Conservation (phyloP, 2,888 invertebrate genomes). For the Ornithoptera alexandrae region DNA sequence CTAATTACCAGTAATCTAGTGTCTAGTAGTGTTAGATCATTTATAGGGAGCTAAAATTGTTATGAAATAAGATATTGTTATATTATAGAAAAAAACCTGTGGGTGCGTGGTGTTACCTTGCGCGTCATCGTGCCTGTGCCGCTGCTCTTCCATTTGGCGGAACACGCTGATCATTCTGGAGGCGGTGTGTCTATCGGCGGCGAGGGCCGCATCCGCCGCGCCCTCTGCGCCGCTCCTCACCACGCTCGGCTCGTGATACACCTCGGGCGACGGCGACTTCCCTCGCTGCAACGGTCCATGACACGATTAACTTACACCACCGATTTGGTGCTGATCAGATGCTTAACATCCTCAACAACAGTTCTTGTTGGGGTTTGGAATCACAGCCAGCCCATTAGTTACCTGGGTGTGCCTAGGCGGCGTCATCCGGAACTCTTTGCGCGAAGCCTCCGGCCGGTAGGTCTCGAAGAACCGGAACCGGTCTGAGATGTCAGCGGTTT, state of each 20-base stretch:
- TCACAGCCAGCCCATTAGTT: background rate
- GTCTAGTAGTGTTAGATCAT: too few relatives aligned
- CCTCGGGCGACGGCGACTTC: slow-evolving; percentile 85
- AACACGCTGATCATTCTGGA: slow-evolving; percentile 93
- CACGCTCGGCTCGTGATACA: slow-evolving; percentile 86
- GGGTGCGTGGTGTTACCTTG: background rate
- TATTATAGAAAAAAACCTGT: too few relatives aligned
- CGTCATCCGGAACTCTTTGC: slow-evolving; percentile 91
- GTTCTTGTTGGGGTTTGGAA: too few relatives aligned
- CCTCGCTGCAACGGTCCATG: slow-evolving; percentile 57
- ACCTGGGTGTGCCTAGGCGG: slow-evolving; percentile 89
- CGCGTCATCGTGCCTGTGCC: slow-evolving; percentile 14
- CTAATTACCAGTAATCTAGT: too few relatives aligned
- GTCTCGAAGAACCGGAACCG: slow-evolving; percentile 95
- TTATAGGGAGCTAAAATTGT: too few relatives aligned
- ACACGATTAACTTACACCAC: background rate
- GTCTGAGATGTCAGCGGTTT: slow-evolving; percentile 90
- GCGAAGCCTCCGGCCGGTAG: slow-evolving; percentile 85
- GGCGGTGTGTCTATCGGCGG: slow-evolving; percentile 85
- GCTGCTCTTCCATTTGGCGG: slow-evolving; percentile 89
- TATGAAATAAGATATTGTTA: too few relatives aligned
- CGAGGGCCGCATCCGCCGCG: slow-evolving; percentile 67
- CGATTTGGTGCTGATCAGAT: too few relatives aligned
- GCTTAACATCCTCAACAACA: too few relatives aligned
- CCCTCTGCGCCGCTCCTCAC: slow-evolving; percentile 81